Evolutionary conservation across 2,888 invertebrate species (phyloP).

Genomic region (Acleris emargana): DNA sequence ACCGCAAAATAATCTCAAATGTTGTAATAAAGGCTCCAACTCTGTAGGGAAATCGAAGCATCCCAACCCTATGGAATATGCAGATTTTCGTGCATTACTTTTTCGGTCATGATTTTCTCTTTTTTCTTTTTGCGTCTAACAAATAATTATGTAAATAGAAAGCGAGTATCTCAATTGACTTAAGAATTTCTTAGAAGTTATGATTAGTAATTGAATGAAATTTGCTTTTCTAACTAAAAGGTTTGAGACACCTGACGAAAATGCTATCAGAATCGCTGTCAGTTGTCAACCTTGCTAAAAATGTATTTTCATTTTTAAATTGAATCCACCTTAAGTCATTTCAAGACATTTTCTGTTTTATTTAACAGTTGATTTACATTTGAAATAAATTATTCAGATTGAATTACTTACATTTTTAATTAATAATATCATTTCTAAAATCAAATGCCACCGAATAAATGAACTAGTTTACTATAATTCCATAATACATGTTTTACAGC

Average conservation of each 20-base stretch:
- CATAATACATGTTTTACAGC: no score
- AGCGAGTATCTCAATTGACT: neutral
- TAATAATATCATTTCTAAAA: no score
- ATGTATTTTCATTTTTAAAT: no score
- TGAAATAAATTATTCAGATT: no score
- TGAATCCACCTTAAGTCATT: no score
- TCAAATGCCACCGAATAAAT: no score
- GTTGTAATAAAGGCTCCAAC: conserved; percentile 10
- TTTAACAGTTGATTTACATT: no score
- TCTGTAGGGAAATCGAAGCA: conserved; percentile 45
- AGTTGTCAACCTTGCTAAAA: no score
- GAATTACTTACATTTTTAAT: no score
- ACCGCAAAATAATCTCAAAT: conserved; percentile 7
- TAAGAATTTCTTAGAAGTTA: conserved; percentile 1
- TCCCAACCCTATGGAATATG: conserved; percentile 45
- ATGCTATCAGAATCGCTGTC: neutral
- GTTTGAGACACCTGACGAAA: conserved; percentile 6
- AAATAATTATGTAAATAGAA: conserved; percentile 47
- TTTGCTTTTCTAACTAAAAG: conserved; percentile 4
- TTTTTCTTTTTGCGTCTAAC: conserved; percentile 42
- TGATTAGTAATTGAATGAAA: conserved; percentile 6
- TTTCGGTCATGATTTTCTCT: conserved; percentile 37
- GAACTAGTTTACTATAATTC: no score
- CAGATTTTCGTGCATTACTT: conserved; percentile 46
- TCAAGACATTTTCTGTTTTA: no score